These are phyloP conservation scores for Sipha flava DNA, from an alignment of 1,140 invertebrate species.

Conservation along the genomic window DNA sequence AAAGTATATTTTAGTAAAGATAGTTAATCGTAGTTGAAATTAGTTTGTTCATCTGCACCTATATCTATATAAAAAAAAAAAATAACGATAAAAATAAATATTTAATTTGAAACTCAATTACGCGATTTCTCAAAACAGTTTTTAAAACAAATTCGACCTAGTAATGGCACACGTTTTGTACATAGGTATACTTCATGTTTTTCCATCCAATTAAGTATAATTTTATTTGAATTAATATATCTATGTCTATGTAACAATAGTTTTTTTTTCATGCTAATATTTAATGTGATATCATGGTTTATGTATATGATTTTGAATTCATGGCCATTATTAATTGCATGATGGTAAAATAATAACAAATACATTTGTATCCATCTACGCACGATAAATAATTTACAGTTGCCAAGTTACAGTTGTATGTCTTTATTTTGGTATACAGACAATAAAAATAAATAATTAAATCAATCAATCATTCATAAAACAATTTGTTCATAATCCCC, in stretches of 20 bases:
- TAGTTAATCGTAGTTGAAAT: no score
- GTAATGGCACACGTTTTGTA: not conserved
- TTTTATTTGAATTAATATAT: not conserved
- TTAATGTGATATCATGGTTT: not conserved
- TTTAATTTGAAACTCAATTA: no score
- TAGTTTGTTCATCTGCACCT: no score
- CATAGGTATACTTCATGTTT: not conserved
- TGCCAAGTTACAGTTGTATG: constrained; percentile 23
- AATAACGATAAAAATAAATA: no score
- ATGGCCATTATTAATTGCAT: not conserved
- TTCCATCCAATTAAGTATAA: not conserved
- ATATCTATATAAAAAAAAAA: no score
- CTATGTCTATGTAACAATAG: not conserved
- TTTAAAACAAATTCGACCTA: not conserved
- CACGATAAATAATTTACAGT: not conserved
- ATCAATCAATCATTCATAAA: not conserved
- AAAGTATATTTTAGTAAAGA: no score
- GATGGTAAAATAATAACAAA: not conserved
- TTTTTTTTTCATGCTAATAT: not conserved
- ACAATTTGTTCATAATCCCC: not conserved
- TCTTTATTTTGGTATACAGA: constrained; percentile 13
- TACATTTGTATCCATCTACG: not conserved
- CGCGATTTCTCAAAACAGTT: no score
- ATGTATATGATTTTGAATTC: not conserved
- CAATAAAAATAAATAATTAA: constrained; percentile 12